Evolutionary conservation across 2,888 invertebrate species (phyloP).

Genomic region (Lycaena phlaeas): DNA sequence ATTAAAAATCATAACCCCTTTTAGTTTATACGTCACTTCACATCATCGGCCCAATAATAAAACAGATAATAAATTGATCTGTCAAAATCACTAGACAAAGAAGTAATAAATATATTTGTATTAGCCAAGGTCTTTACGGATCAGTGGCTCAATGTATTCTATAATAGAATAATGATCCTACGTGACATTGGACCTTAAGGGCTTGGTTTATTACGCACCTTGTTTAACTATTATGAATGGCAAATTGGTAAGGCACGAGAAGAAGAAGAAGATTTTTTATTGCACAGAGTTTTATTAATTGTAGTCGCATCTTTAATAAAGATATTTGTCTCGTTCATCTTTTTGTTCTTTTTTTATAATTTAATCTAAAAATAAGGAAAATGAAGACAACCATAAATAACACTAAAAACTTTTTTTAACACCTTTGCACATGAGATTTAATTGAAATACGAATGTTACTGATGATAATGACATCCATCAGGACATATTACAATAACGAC

Average conservation of each 20-base stretch:
- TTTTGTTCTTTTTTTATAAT: too few relatives aligned
- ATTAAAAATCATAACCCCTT: too few relatives aligned
- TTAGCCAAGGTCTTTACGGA: not conserved
- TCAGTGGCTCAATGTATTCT: too few relatives aligned
- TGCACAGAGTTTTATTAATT: not conserved
- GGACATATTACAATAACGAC: not conserved
- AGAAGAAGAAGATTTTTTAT: not conserved
- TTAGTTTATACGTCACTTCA: too few relatives aligned
- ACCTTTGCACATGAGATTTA: not conserved
- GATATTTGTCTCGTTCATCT: too few relatives aligned
- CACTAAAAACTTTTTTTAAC: not conserved
- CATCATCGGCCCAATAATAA: too few relatives aligned
- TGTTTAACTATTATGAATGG: not conserved
- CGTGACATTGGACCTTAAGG: not conserved
- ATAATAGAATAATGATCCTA: not conserved
- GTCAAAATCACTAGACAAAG: too few relatives aligned
- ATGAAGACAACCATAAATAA: too few relatives aligned
- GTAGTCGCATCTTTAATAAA: too few relatives aligned
- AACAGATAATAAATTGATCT: too few relatives aligned
- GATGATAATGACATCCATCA: not conserved
- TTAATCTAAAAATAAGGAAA: too few relatives aligned
- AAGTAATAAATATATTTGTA: not conserved
- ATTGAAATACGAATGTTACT: not conserved
- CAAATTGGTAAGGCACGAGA: not conserved
- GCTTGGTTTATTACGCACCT: not conserved